Evolutionary conservation across 2,797 vertebrate species (phyloP).

Genomic region (Tauraco hartlaubi): DNA sequence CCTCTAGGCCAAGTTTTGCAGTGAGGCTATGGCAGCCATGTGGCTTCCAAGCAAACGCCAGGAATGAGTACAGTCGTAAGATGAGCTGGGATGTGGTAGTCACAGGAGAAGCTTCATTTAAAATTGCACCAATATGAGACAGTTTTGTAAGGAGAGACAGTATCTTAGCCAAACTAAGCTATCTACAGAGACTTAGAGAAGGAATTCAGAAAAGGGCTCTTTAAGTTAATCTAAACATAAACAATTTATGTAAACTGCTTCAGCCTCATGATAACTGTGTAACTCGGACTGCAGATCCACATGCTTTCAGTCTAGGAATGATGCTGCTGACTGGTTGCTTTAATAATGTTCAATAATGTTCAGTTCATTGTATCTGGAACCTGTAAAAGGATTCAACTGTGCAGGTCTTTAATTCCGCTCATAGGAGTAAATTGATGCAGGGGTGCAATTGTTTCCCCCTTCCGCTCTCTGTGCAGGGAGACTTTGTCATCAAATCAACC

Average conservation of each 20-base stretch:
- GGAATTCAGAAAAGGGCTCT: background rate
- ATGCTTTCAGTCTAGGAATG: background rate
- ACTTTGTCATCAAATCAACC: background rate
- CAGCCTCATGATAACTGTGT: background rate
- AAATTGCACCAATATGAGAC: background rate
- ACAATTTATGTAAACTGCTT: background rate
- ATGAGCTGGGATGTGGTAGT: background rate
- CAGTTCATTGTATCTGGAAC: background rate
- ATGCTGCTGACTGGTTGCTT: background rate
- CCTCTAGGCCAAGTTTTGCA: background rate
- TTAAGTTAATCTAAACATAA: background rate
- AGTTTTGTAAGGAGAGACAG: background rate
- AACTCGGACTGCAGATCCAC: background rate
- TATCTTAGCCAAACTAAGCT: background rate
- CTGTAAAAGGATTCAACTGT: background rate
- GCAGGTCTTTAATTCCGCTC: background rate
- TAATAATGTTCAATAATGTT: background rate
- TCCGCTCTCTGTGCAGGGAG: background rate
- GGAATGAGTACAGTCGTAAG: background rate
- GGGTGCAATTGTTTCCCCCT: background rate
- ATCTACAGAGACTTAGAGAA: background rate
- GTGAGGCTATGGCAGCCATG: background rate
- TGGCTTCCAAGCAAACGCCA: background rate
- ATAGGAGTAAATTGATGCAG: background rate
- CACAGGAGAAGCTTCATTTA: background rate